These are phyloP conservation scores for Paracanthobrama guichenoti DNA, from an alignment of 2,113 vertebrate genomes.

Conservation along the genomic window DNA sequence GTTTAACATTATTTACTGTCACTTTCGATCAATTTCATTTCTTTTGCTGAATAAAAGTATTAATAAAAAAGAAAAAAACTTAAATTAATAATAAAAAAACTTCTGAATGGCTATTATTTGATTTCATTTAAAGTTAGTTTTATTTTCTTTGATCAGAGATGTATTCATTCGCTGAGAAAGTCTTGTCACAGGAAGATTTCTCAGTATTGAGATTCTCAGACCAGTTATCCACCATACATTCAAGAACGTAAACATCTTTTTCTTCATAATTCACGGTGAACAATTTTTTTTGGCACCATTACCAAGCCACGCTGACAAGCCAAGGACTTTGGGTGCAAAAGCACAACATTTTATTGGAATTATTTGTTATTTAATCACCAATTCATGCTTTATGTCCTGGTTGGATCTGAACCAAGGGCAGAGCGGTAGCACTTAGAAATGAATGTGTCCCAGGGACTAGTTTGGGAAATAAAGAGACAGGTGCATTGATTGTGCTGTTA, in stretches of 20 bases:
- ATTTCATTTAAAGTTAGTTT: background rate
- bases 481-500: slow-evolving; percentile 11
- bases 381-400: slow-evolving; percentile 10
- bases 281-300: background rate
- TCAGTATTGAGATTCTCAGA: background rate
- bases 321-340: background rate
- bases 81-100: background rate
- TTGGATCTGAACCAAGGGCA: slow-evolving; percentile 13
- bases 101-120: background rate
- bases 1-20: background rate
- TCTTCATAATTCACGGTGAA: background rate
- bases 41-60: background rate
- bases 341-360: slow-evolving; percentile 6
- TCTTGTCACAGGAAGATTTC: background rate
- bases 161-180: background rate
- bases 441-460: background rate
- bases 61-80: background rate
- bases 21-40: background rate
- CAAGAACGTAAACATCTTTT: background rate
- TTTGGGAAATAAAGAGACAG: background rate
- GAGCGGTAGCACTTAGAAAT: background rate
- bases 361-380: background rate
- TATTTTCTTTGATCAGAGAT: background rate
- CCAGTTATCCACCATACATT: background rate
- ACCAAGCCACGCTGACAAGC: background rate